A percentile compares a stretch with the other conserved stretches of the same genome.
Evolutionary conservation across 2,797 vertebrate genomes (phyloP).

Genomic region (Setipinna tenuifilis): DNA sequence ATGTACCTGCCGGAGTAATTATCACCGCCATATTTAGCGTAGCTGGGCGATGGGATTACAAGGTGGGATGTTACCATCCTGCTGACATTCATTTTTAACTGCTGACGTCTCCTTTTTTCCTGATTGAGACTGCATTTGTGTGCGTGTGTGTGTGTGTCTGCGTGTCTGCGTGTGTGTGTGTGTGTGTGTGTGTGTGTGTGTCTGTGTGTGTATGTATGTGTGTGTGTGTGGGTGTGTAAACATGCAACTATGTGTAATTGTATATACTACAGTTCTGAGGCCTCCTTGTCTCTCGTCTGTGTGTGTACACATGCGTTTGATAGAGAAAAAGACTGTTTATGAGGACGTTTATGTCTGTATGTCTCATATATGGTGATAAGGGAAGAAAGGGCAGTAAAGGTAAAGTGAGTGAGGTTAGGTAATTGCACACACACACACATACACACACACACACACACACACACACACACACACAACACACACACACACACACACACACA

Average conservation of each 20-base stretch:
- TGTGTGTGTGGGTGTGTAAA: neutral
- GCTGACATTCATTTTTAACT: neutral
- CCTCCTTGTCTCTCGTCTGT: too few species aligned
- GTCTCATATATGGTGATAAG: neutral
- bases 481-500: too few species aligned
- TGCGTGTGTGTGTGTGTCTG: neutral
- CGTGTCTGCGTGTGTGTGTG: neutral
- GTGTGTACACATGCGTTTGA: too few species aligned
- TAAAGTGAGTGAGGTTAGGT: neutral
- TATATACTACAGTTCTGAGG: too few species aligned
- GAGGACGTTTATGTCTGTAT: neutral
- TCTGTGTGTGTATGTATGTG: neutral
- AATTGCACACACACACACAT: neutral
- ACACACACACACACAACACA: too few species aligned
- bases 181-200: neutral
- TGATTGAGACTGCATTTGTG: neutral
- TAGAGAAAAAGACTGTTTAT: too few species aligned
- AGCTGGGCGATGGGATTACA: neutral
- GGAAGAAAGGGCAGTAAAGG: neutral
- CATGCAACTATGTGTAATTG: too few species aligned
- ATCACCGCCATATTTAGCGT: neutral
- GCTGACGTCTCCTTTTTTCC: neutral
- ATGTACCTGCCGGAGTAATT: neutral
- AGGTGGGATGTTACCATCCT: neutral
- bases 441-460: too few species aligned